These are phyloP conservation scores for Hyles vespertilio DNA, from an alignment of 1,140 invertebrate genomes.

Conservation along the genomic window DNA sequence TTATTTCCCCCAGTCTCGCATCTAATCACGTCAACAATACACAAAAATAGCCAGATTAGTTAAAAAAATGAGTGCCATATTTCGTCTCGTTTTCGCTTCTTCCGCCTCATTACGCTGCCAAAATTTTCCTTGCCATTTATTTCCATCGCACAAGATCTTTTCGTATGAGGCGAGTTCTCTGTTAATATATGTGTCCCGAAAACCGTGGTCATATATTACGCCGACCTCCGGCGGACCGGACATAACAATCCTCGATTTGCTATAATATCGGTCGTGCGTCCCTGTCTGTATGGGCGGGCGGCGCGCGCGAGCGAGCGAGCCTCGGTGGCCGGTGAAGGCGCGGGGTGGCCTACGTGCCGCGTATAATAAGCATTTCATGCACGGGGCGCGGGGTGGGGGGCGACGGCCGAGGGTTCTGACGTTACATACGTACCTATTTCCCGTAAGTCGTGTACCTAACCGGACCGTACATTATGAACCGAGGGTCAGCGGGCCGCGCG, in stretches of 20 bases:
- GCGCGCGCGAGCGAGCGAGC: constrained; percentile 48
- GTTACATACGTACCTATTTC: constrained; percentile 68
- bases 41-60: constrained; percentile 27
- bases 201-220: constrained; percentile 76
- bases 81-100: constrained; percentile 57
- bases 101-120: constrained; percentile 68
- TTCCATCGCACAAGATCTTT: constrained; percentile 75
- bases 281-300: constrained; percentile 37
- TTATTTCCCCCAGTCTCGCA: too few species aligned
- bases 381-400: constrained; percentile 51
- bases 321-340: constrained; percentile 33
- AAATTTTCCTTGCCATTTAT: constrained; percentile 77
- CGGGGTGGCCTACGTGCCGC: constrained; percentile 70
- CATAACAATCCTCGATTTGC: constrained; percentile 76
- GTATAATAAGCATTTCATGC: constrained; percentile 78
- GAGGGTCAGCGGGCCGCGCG: constrained; percentile 68
- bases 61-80: constrained; percentile 63
- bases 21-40: too few species aligned
- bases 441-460: constrained; percentile 75
- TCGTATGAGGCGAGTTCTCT: constrained; percentile 75
- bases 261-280: constrained; percentile 72
- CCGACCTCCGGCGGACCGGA: constrained; percentile 74
- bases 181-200: constrained; percentile 77
- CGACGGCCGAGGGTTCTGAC: constrained; percentile 52
- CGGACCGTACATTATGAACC: constrained; percentile 76